Evolutionary conservation across 2,888 invertebrate species (phyloP).

Genomic region (Metallyticus violacea): DNA sequence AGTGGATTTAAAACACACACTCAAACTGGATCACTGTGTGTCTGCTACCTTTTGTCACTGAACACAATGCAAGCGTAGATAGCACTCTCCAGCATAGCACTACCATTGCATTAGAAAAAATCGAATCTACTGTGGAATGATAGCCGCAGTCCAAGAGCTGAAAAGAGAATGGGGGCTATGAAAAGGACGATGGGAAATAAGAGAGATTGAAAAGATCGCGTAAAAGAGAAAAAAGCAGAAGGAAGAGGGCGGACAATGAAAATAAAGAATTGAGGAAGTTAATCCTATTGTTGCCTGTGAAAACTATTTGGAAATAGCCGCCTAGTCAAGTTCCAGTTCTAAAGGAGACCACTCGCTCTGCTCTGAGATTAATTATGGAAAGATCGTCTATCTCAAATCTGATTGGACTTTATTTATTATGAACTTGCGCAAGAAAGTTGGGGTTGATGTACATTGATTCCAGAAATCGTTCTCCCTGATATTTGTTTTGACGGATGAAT

Average conservation of each 20-base stretch:
- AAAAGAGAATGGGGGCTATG: neutral
- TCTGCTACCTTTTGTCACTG: neutral
- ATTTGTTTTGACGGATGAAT: too few relatives aligned
- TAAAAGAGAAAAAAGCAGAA: neutral
- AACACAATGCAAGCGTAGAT: neutral
- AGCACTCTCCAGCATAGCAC: neutral
- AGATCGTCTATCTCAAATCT: conserved; percentile 1
- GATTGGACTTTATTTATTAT: too few relatives aligned
- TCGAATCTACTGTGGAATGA: neutral
- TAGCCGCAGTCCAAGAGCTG: neutral
- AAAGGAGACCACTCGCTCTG: neutral
- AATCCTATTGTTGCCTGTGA: neutral
- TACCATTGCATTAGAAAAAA: neutral
- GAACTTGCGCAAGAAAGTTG: too few relatives aligned
- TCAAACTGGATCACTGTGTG: neutral
- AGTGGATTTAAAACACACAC: conserved; percentile 5
- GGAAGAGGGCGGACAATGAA: conserved; percentile 7
- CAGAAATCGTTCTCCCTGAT: too few relatives aligned
- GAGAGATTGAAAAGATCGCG: neutral
- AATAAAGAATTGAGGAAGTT: neutral
- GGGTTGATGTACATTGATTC: too few relatives aligned
- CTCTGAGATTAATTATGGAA: neutral
- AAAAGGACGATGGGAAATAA: conserved; percentile 27
- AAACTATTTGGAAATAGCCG: neutral
- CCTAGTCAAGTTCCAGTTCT: neutral